These are phyloP conservation scores for Plotosus lineatus DNA, from an alignment of 2,113 vertebrate species.

Conservation along the genomic window DNA sequence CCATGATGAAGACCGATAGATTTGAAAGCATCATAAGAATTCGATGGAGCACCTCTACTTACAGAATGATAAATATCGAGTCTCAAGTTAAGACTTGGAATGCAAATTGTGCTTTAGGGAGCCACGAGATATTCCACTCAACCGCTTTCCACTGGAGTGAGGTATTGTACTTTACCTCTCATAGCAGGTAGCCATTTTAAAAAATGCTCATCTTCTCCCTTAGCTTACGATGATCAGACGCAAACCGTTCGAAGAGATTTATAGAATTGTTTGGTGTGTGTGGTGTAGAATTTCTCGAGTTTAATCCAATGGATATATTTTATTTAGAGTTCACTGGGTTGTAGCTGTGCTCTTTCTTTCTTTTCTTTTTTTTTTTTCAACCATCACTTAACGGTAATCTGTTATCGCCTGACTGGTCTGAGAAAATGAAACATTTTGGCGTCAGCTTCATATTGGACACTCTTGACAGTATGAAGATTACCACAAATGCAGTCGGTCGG, in stretches of 20 bases:
- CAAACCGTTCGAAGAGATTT: not conserved
- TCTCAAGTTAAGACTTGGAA: not conserved
- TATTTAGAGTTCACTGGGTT: not conserved
- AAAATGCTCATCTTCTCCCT: slow-evolving; percentile 26
- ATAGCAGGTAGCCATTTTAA: slow-evolving; percentile 17
- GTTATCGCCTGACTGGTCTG: not conserved
- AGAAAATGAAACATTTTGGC: not conserved
- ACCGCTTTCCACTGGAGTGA: not conserved
- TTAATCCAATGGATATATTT: slow-evolving; percentile 22
- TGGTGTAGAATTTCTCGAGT: slow-evolving; percentile 1
- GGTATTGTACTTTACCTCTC: not conserved
- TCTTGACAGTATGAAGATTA: slow-evolving; percentile 14
- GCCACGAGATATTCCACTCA: not conserved
- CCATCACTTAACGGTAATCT: slow-evolving; percentile 13
- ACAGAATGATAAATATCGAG: not conserved
- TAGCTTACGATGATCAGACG: slow-evolving; percentile 21
- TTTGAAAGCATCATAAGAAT: too few relatives aligned
- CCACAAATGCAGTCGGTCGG: slow-evolving; percentile 27
- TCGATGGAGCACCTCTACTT: too few relatives aligned
- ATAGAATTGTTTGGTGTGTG: slow-evolving; percentile 1
- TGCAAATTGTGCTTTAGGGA: not conserved
- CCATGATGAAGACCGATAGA: too few relatives aligned
- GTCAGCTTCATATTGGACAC: not conserved
- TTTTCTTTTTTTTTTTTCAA: not conserved
- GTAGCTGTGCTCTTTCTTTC: not conserved